Conservation (phyloP, 2,797 vertebrate genomes). For the Stomatorhinus walkeri region DNA sequence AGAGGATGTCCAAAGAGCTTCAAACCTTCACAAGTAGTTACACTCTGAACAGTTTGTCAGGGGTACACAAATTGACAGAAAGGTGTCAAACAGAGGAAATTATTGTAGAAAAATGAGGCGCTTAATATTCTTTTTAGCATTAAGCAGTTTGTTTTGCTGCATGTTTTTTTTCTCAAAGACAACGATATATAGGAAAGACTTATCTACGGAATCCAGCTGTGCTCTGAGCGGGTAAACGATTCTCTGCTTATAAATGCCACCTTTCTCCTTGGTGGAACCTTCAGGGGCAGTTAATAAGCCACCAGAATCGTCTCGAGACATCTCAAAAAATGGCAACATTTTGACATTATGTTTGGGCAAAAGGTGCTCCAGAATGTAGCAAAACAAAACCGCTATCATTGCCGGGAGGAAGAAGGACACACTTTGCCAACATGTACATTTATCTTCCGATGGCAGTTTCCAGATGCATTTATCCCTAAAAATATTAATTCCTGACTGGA, state of each 20-base stretch:
- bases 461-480: conserved; percentile 5
- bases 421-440: background rate
- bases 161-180: background rate
- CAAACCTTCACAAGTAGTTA: background rate
- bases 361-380: conserved; percentile 1
- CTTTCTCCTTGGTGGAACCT: background rate
- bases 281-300: background rate
- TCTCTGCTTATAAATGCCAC: background rate
- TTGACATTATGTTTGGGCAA: background rate
- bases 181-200: background rate
- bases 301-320: background rate
- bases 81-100: conserved; percentile 4
- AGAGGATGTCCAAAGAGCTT: background rate
- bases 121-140: background rate
- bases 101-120: background rate
- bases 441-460: background rate
- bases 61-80: conserved; percentile 7
- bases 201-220: background rate
- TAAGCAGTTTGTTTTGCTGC: conserved; percentile 21
- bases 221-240: background rate
- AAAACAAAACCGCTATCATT: background rate
- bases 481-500: background rate
- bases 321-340: background rate
- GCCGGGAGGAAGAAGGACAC: background rate
- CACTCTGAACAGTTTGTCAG: background rate